A percentile compares a stretch with the other conserved stretches of the same genome.
Evolutionary conservation across 1,140 invertebrate genomes (phyloP).

Genomic region (Drosophila chauvacae): DNA sequence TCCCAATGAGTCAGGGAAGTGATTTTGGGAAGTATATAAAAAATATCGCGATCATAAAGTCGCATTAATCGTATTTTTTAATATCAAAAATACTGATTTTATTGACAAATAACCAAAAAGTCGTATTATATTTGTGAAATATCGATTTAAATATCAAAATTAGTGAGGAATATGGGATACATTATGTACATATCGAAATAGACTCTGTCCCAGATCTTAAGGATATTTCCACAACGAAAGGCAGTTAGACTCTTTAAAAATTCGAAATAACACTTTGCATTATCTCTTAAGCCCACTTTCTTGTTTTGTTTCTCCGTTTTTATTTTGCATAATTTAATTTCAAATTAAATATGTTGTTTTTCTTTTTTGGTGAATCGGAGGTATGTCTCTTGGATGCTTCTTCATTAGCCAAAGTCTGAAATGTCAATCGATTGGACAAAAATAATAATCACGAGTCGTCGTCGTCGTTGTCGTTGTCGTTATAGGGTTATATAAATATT

Average conservation of each 20-base stretch:
- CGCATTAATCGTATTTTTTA: no score
- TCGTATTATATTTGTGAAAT: no score
- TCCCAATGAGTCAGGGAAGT: neutral
- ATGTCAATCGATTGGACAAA: conserved; percentile 26
- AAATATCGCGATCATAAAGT: no score
- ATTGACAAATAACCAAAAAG: no score
- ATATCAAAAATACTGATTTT: no score
- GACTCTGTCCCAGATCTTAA: neutral
- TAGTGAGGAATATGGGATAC: neutral
- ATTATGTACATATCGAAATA: no score
- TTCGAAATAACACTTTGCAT: neutral
- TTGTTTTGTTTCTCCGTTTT: conserved; percentile 4
- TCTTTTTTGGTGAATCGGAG: conserved; percentile 1
- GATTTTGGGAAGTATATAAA: neutral
- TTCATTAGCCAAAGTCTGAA: conserved; percentile 16
- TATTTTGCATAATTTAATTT: conserved; percentile 10
- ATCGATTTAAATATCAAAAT: neutral
- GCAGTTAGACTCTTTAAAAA: neutral
- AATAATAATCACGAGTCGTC: conserved; percentile 16
- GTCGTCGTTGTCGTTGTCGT: neutral
- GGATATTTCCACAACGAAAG: neutral
- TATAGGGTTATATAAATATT: conserved; percentile 34
- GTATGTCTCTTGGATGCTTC: conserved; percentile 2
- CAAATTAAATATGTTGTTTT: conserved; percentile 5
- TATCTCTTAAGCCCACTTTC: conserved; percentile 2